Conservation (phyloP, 2,888 invertebrate species). For the Lithophane socia region DNA sequence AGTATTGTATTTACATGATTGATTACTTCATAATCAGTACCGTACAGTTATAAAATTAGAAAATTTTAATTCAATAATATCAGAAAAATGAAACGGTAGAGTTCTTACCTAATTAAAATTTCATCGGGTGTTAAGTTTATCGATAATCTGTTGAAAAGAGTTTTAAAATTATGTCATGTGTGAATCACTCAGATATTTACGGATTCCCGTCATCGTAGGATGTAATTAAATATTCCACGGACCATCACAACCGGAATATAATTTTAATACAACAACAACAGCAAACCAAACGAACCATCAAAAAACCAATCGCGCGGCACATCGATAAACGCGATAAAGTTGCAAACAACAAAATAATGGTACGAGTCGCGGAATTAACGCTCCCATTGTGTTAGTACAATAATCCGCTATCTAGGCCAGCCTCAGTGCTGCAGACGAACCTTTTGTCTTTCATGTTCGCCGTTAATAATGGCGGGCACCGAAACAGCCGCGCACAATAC, state of each 20-base stretch:
- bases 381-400: slow-evolving; percentile 90
- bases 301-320: slow-evolving; percentile 74
- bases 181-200: not conserved
- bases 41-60: not conserved
- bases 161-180: not conserved
- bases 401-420: slow-evolving; percentile 91
- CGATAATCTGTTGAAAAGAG: not conserved
- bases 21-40: not conserved
- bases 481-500: slow-evolving; percentile 91
- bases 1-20: not conserved
- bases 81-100: too few relatives aligned
- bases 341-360: slow-evolving; percentile 90
- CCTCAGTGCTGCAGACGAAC: slow-evolving; percentile 90
- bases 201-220: not conserved
- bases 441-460: slow-evolving; percentile 91
- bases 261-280: slow-evolving; percentile 29
- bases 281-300: slow-evolving; percentile 52
- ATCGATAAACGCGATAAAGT: slow-evolving; percentile 89
- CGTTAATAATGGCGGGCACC: slow-evolving; percentile 90
- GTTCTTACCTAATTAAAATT: too few relatives aligned
- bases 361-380: slow-evolving; percentile 89
- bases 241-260: slow-evolving; percentile 9
- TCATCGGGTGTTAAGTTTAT: not conserved
- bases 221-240: slow-evolving; percentile 8
- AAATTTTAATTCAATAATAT: not conserved